Evolutionary conservation across 2,113 vertebrate genomes (phyloP).

Genomic region (Microtus montanus): DNA sequence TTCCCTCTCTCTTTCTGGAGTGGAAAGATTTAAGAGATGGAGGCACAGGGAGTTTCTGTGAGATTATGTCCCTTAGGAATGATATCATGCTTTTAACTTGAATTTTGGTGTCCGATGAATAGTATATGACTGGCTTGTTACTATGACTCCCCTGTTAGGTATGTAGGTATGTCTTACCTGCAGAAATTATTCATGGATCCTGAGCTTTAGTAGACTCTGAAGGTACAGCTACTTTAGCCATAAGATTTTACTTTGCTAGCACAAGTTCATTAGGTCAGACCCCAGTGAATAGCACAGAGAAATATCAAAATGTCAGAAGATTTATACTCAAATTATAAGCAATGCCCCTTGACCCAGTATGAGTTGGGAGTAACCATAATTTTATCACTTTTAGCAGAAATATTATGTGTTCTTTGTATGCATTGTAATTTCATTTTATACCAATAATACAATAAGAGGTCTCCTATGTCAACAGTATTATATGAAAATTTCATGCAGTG

Average conservation of each 20-base stretch:
- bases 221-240: neutral
- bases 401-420: neutral
- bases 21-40: neutral
- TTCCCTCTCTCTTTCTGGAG: neutral
- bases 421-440: neutral
- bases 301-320: neutral
- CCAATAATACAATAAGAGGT: neutral
- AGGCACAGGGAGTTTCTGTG: neutral
- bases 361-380: neutral
- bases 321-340: neutral
- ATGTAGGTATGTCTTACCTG: neutral
- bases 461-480: neutral
- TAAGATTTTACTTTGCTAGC: neutral
- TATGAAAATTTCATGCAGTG: neutral
- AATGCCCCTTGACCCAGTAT: neutral
- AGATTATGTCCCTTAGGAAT: neutral
- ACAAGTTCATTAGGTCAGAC: neutral
- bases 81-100: neutral
- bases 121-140: neutral
- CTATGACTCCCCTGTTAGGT: neutral
- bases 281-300: neutral
- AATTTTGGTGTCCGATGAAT: neutral
- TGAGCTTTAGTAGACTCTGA: neutral
- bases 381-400: neutral
- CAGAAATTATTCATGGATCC: neutral